Evolutionary conservation across 2,113 vertebrate genomes (phyloP), one percentile per base, ranked within the genome.

Genomic region (Pseudorhombus dupliciocellatus): DNA sequence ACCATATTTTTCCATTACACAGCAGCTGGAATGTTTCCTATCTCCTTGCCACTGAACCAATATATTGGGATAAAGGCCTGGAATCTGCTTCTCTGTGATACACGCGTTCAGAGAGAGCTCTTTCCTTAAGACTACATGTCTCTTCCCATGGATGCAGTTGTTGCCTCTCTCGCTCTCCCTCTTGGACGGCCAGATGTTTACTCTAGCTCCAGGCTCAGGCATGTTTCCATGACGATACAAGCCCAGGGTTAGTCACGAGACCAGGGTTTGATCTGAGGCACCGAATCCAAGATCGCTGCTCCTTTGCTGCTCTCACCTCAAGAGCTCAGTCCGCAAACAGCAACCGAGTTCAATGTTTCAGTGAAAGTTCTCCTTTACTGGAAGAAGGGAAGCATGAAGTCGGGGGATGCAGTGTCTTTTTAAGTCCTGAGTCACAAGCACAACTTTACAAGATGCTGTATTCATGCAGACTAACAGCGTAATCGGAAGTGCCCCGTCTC

Each of bases 211-310:
- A 57, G 86, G 87, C 90, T 89, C 80, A 82, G 88, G 75, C 86
- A 91, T 91, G 90, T 92, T 92, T 91, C 90, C 90, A 91, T 91
- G 90, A 91, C 83, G 90, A 89, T 87, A 80, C 81, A 84, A 83
- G 81, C 82, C 84, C 78, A 79, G 81, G 81, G 85, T 88, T 67
- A 74, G 86, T 89, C 87, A 90, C 81, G 80, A 80, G 85, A 84
- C 83, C 73, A n/a, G 66, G 66, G 70, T 12, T 73, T 79, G 78
- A 88, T 81, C 85, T 65, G 63, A 79, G 74, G 77, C 84, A 67
- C 74, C 40, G 10, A 55, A 84, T 79, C 72, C 66, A 57, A 80
- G 81, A 81, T 84, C 79, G 48, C 53, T 62, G 12, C 67, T 84
- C 73, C 70, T 52, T 62, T 15, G 60, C 42, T 15, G 18, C 40